Conservation (phyloP, 2,888 invertebrate genomes). For the Chorisops tibialis region DNA sequence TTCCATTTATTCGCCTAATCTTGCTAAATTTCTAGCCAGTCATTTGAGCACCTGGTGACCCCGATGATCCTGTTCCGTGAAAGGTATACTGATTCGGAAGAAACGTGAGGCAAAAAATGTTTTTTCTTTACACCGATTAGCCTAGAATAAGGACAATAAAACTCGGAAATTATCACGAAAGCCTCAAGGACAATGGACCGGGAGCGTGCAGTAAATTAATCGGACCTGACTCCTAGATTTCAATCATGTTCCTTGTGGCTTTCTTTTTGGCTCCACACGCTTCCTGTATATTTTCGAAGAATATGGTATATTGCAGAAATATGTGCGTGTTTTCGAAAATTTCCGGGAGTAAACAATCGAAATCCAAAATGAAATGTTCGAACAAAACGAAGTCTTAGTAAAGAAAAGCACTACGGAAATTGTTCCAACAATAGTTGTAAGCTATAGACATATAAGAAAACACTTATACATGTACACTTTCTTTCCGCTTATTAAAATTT, state of each 20-base stretch:
- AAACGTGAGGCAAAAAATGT: background rate
- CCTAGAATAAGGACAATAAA: background rate
- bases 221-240: conserved; percentile 5
- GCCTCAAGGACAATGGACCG: background rate
- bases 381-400: too few relatives aligned
- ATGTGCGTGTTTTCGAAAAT: too few relatives aligned
- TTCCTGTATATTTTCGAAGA: too few relatives aligned
- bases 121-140: background rate
- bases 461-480: too few relatives aligned
- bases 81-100: background rate
- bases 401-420: too few relatives aligned
- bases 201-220: conserved; percentile 1
- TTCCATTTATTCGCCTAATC: background rate
- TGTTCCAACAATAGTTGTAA: too few relatives aligned
- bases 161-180: conserved; percentile 2
- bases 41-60: background rate
- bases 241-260: background rate
- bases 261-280: background rate
- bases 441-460: too few relatives aligned
- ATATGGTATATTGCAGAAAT: too few relatives aligned
- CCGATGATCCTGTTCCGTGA: background rate
- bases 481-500: too few relatives aligned
- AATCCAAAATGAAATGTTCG: too few relatives aligned
- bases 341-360: too few relatives aligned
- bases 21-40: too few relatives aligned